Base-by-base conservation (phyloP, 2,797 vertebrate species). In the Atherinosoma microstoma region DNA sequence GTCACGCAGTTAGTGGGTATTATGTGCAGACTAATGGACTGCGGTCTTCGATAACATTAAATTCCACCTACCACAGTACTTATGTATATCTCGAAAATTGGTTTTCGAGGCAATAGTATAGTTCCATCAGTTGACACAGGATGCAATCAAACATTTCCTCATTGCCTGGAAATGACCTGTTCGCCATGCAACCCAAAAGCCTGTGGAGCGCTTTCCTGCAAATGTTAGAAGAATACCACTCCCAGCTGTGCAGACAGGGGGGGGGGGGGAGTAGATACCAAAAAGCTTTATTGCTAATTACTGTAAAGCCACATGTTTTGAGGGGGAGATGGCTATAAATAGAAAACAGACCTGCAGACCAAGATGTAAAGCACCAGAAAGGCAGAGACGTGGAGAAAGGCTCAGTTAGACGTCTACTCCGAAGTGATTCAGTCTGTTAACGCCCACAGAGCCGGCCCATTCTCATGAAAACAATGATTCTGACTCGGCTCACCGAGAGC, bases 401-500 rank as follows among this genome's bases (percentile, higher is more conserved):
- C 54, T 71, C 51, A 75, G 75, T 73, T 78, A 80, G 68, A 64
- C 10, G 36, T 84, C 73, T 80, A 76, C 63, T 83, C 56, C 67
- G 70, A 74, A 68, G 69, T 76, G 79, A 87, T 80, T 82, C 86
- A 84, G 84, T 83, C 77, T 78, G 80, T 89, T 80, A 85, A 80
- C 86, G 40, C 90, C 89, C 85, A 91, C 88, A 56, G 70, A 85
- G 71, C 66, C 53, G 72, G 83, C 75, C 83, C 83, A 53, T 88
- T 81, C 80, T 78, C 76, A 85, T 76, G 70, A 89, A 88, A 87
- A 87, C 90, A 90, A 85, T 78, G 73, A 89, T 74, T 84, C 69
- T 82, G 80, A 85, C 79, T 88, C 45, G n/a, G 60, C 67, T 80
- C 76, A 83, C 67, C 67, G 47, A 78, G 72, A 86, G 84, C 66